Percentiles rank a stretch among this genome's conserved stretches.
phyloP scores from a whole-genome alignment of 2,888 invertebrate genomes.

The Phyllotreta striolata region DNA sequence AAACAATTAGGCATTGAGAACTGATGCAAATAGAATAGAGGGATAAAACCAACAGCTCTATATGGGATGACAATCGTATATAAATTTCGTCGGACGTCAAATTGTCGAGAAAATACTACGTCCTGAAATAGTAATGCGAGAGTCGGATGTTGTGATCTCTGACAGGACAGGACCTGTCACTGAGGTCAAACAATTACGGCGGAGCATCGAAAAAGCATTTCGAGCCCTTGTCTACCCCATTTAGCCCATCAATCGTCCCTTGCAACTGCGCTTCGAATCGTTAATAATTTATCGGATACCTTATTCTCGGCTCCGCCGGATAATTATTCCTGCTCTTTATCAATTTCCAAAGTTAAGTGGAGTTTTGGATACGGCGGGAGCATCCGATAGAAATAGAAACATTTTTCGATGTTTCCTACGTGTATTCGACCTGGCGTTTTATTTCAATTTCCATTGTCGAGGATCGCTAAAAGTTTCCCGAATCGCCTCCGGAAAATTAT shows the following conservation, averaged over 20 bases:
- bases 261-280: conserved; percentile 38
- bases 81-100: neutral
- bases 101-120: conserved; percentile 18
- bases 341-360: conserved; percentile 7
- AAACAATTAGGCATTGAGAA: no score
- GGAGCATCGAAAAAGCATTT: conserved; percentile 60
- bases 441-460: conserved; percentile 12
- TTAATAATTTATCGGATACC: conserved; percentile 27
- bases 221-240: conserved; percentile 56
- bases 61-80: no score
- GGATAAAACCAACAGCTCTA: no score
- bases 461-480: conserved; percentile 1
- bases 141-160: conserved; percentile 43
- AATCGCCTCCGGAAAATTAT: conserved; percentile 10
- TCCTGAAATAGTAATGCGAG: conserved; percentile 20
- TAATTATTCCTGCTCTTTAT: conserved; percentile 20
- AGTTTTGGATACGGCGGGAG: neutral
- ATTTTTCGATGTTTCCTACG: no score
- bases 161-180: conserved; percentile 42
- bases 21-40: no score
- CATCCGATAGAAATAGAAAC: no score
- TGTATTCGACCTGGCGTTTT: neutral
- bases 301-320: conserved; percentile 21
- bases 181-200: conserved; percentile 54
- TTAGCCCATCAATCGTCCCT: conserved; percentile 55